Conservation (phyloP, 1,140 invertebrate species). For the Drosophila quadrilineata region DNA sequence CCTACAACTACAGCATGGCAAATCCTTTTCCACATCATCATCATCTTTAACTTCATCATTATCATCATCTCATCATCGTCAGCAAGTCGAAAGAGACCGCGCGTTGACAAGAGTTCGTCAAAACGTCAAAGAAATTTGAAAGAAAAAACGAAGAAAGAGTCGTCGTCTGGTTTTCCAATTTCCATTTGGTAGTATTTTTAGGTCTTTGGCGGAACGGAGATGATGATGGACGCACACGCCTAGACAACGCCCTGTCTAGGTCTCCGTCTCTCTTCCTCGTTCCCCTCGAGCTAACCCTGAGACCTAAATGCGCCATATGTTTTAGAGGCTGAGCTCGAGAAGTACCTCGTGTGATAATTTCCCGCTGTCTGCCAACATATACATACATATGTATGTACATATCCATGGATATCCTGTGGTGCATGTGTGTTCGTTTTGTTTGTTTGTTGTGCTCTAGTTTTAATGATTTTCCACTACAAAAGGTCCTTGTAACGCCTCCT, state of each 20-base stretch:
- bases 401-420: too few relatives aligned
- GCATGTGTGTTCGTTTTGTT: slow-evolving; percentile 16
- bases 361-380: slow-evolving; percentile 16
- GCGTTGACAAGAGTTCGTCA: slow-evolving; percentile 70
- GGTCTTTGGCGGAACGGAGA: slow-evolving; percentile 15
- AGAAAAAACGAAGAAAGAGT: neutral
- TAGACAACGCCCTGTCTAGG: slow-evolving; percentile 13
- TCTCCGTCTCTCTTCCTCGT: neutral
- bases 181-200: slow-evolving; percentile 66
- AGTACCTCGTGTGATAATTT: slow-evolving; percentile 49
- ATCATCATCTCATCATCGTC: slow-evolving; percentile 15
- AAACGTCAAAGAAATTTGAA: slow-evolving; percentile 47
- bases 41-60: slow-evolving; percentile 25
- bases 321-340: slow-evolving; percentile 20
- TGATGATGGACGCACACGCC: slow-evolving; percentile 34
- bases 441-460: slow-evolving; percentile 66
- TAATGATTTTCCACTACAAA: slow-evolving; percentile 72
- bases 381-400: neutral
- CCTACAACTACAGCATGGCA: slow-evolving; percentile 26
- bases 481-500: slow-evolving; percentile 65
- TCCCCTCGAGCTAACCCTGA: neutral
- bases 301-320: slow-evolving; percentile 18
- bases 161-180: slow-evolving; percentile 31
- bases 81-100: slow-evolving; percentile 58
- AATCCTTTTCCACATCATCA: slow-evolving; percentile 48